Conservation (phyloP, 1,140 invertebrate genomes). For the Hyposmocoma kahamanoa region DNA sequence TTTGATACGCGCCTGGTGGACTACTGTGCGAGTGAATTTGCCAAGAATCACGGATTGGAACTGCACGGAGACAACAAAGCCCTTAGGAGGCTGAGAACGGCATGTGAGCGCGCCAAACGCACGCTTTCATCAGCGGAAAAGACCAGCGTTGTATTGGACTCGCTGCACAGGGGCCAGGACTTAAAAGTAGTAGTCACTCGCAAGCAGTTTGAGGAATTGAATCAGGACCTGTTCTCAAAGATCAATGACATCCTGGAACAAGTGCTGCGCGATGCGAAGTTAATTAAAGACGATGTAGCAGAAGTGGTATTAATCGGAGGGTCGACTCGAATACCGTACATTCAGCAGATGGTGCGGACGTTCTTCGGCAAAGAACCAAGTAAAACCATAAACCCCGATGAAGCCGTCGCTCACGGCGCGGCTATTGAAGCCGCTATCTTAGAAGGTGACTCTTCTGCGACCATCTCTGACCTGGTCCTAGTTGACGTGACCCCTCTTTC, state of each 20-base stretch:
- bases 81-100: constrained; percentile 74
- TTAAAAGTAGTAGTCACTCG: constrained; percentile 54
- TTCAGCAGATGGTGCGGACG: constrained; percentile 57
- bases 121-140: constrained; percentile 58
- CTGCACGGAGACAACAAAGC: constrained; percentile 43
- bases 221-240: constrained; percentile 55
- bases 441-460: constrained; percentile 65
- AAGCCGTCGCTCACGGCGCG: constrained; percentile 57
- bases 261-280: constrained; percentile 77
- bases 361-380: constrained; percentile 46
- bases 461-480: constrained; percentile 57
- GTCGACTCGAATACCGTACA: constrained; percentile 75
- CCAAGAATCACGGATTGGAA: constrained; percentile 58
- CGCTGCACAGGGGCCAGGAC: constrained; percentile 47
- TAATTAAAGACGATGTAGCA: constrained; percentile 77
- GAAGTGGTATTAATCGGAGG: constrained; percentile 82
- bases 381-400: constrained; percentile 58
- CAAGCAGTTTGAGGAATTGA: constrained; percentile 55
- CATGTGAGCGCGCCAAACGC: constrained; percentile 71
- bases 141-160: constrained; percentile 59
- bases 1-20: constrained; percentile 83
- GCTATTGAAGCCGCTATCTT: constrained; percentile 52
- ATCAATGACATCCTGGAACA: constrained; percentile 69
- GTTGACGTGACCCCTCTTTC: no score
- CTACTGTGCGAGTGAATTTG: constrained; percentile 69